Evolutionary conservation across 2,888 invertebrate genomes (phyloP), one percentile per base, ranked within the genome.

Genomic region (Shargacucullia verbasci): DNA sequence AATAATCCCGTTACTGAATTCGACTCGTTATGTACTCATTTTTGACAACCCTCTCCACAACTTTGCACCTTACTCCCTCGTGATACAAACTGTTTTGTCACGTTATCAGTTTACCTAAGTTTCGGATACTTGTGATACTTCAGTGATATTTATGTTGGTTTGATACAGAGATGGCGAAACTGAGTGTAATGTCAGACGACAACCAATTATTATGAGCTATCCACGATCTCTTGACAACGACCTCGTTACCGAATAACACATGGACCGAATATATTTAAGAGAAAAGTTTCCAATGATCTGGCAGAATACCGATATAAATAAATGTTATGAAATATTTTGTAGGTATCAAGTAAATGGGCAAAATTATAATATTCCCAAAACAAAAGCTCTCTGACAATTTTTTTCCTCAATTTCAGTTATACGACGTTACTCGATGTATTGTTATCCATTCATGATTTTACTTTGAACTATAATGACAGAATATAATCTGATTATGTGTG

Each of bases 1-100:
- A 77, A 69, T 73, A 70, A 77, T 70, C 60, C 78, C 71, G 77
- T 74, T 77, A 76, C 68, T 37, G 48, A 59, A 60, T 48, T 48
- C 50, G 39, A 45, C 55, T 60, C 9, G 55, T 45, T 70, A 74
- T 55, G 46, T 59, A 72, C 59, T 60, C 59, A 44, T 54, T 74
- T 74, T 64, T 59, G 44, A 37, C 52, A 41, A 49, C 11, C 11
- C 41, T 56, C 9, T 15, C 13, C 39, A 35, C 73, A 59, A 73
- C 57, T 69, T 65, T 54, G 66, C 35, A 73, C 76, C 70, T 72
- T 73, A 63, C 43, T 11, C 25, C 61, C 11, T 9, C 6, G 37
- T 8, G 56, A 76, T 54, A 62, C 46, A 59, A 13, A 0, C 12
- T n/a, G 47, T 34, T 37, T 31, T 48, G 11, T 9, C 9, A 27